Conservation (phyloP, 37 sponge, comb jelly and placozoan genomes). For the Petrosia ficiformis region DNA sequence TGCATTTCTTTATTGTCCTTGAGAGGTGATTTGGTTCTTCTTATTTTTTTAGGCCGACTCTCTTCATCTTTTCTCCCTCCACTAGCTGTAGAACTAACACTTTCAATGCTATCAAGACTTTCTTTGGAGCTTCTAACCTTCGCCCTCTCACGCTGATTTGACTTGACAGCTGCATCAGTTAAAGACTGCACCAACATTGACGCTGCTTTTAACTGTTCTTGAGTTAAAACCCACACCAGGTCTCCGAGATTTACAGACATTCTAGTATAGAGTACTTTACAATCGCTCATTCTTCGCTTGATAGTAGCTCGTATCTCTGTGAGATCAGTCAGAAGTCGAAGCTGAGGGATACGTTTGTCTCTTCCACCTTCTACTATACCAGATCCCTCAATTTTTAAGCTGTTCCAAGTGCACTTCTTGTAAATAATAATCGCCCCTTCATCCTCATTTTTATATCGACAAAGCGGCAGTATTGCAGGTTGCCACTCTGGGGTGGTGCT, state of each 20-base stretch:
- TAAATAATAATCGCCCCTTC: constrained; percentile 66
- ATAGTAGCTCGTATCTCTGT: constrained; percentile 38
- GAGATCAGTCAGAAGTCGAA: constrained; percentile 43
- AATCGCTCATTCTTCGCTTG: constrained; percentile 56
- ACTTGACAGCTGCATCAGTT: constrained; percentile 44
- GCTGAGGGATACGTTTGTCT: not conserved
- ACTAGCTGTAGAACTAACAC: not conserved
- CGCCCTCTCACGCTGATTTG: constrained; percentile 17
- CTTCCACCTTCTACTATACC: not conserved
- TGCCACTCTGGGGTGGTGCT: constrained; percentile 55
- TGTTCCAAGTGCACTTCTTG: constrained; percentile 55
- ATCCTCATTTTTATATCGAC: constrained; percentile 37
- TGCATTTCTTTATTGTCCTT: not conserved
- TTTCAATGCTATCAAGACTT: not conserved
- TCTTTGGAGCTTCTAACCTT: not conserved
- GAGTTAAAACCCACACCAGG: constrained; percentile 75
- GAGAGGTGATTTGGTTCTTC: not conserved
- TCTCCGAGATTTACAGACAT: constrained; percentile 59
- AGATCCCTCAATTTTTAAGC: constrained; percentile 55
- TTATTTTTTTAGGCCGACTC: not conserved
- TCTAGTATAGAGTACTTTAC: constrained; percentile 38
- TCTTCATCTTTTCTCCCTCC: not conserved
- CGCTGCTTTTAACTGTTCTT: constrained; percentile 66
- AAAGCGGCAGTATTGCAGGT: not conserved
- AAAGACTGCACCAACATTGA: constrained; percentile 69